A percentile compares a stretch with the other conserved stretches of the same genome.
Conservation (phyloP, 2,888 invertebrate species). For the Yponomeuta malinellus region DNA sequence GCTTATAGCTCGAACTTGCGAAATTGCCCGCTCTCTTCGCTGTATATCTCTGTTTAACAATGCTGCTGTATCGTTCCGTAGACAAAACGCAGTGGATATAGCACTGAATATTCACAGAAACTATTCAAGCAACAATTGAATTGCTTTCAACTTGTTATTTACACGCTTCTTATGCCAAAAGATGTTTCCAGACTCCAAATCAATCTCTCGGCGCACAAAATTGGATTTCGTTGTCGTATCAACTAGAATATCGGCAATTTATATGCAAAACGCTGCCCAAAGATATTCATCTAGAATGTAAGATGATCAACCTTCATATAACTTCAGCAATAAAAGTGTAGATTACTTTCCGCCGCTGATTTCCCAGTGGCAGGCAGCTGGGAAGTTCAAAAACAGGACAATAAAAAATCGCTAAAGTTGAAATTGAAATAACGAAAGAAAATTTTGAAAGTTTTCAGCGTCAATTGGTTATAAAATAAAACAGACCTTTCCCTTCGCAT, state of each 20-base stretch:
- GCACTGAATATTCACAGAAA: not conserved
- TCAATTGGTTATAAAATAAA: not conserved
- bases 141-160: not conserved
- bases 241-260: slow-evolving; percentile 1
- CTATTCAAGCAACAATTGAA: not conserved
- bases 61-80: not conserved
- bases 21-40: not conserved
- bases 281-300: not conserved
- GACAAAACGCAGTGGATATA: not conserved
- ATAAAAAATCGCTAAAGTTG: not conserved
- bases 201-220: not conserved
- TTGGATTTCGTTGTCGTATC: not conserved
- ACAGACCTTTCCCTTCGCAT: not conserved
- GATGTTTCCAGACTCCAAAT: not conserved
- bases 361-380: slow-evolving; percentile 52
- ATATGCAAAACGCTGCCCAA: slow-evolving; percentile 1
- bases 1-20: slow-evolving; percentile 9
- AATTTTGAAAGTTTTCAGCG: not conserved
- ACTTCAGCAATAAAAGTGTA: slow-evolving; percentile 22
- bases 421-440: slow-evolving; percentile 5
- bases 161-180: not conserved
- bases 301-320: slow-evolving; percentile 4
- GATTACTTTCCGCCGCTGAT: slow-evolving; percentile 51
- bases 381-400: slow-evolving; percentile 4
- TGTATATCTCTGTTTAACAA: slow-evolving; percentile 3